Conservation (phyloP, 2,113 vertebrate species). For the Halichoeres trimaculatus region DNA sequence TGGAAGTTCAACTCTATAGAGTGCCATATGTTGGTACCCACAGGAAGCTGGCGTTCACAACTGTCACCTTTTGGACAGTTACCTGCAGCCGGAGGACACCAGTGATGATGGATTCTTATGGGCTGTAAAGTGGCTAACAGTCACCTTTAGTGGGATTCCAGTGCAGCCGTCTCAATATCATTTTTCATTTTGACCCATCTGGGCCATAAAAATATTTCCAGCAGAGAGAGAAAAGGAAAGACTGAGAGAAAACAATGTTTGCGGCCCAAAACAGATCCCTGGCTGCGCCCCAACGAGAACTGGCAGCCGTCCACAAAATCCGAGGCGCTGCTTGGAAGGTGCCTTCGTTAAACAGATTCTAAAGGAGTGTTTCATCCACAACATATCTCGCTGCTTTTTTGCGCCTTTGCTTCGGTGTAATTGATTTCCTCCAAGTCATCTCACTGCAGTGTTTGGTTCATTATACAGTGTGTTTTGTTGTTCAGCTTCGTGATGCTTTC, state of each 20-base stretch:
- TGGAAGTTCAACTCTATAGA: conserved; percentile 53
- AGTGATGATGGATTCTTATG: conserved; percentile 61
- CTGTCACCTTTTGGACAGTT: conserved; percentile 37
- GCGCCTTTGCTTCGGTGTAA: conserved; percentile 66
- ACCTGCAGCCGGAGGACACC: conserved; percentile 35
- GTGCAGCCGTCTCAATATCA: conserved; percentile 44
- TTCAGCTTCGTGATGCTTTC: conserved; percentile 61
- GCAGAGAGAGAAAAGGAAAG: conserved; percentile 39
- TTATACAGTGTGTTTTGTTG: conserved; percentile 72
- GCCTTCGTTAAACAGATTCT: conserved; percentile 69
- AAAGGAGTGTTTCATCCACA: conserved; percentile 70
- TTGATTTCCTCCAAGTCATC: conserved; percentile 78
- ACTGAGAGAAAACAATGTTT: conserved; percentile 47
- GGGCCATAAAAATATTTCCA: conserved; percentile 51
- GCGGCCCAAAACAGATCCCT: conserved; percentile 55
- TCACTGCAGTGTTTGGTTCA: conserved; percentile 68
- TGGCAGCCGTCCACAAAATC: conserved; percentile 66
- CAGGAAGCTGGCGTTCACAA: conserved; percentile 27
- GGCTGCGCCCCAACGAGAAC: conserved; percentile 50
- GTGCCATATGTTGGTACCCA: conserved; percentile 63
- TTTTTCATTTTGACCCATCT: conserved; percentile 62
- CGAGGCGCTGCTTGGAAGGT: conserved; percentile 72
- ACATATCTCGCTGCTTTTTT: conserved; percentile 62
- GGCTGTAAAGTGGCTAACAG: conserved; percentile 42
- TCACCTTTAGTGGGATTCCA: conserved; percentile 54